Conservation (phyloP, 92 coral and sea anemone genomes). For the Meandrina meandrites region DNA sequence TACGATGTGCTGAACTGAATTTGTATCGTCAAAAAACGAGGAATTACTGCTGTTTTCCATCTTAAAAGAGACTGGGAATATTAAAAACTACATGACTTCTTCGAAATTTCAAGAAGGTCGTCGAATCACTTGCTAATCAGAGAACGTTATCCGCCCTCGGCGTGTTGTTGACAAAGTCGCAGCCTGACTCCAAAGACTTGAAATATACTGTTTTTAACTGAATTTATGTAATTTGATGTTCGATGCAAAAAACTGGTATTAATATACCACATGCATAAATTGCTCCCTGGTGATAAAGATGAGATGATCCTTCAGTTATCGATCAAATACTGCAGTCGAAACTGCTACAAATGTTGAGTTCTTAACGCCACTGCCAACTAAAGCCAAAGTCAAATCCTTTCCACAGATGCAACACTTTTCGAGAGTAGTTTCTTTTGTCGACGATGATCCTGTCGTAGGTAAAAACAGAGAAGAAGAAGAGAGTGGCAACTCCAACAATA, state of each 20-base stretch:
- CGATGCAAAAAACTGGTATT: too few relatives aligned
- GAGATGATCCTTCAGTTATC: background rate
- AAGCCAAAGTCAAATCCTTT: background rate
- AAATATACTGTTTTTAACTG: too few relatives aligned
- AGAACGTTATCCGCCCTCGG: too few relatives aligned
- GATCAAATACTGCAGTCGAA: background rate
- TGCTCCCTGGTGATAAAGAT: too few relatives aligned
- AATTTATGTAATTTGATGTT: too few relatives aligned
- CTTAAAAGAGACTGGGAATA: background rate
- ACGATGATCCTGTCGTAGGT: background rate
- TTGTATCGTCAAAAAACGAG: background rate
- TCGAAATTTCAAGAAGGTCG: background rate
- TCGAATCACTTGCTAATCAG: background rate
- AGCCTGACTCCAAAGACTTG: too few relatives aligned
- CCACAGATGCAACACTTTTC: background rate
- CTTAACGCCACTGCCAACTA: background rate
- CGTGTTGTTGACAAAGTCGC: too few relatives aligned
- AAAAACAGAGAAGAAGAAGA: background rate
- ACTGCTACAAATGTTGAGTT: background rate
- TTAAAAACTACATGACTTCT: too few relatives aligned
- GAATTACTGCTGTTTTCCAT: background rate
- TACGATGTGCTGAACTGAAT: conserved; percentile 1
- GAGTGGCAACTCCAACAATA: background rate
- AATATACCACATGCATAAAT: too few relatives aligned
- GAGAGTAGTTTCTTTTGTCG: background rate